phyloP scores from a whole-genome alignment of 1,140 invertebrate species.

The Dendrolimus punctatus region DNA sequence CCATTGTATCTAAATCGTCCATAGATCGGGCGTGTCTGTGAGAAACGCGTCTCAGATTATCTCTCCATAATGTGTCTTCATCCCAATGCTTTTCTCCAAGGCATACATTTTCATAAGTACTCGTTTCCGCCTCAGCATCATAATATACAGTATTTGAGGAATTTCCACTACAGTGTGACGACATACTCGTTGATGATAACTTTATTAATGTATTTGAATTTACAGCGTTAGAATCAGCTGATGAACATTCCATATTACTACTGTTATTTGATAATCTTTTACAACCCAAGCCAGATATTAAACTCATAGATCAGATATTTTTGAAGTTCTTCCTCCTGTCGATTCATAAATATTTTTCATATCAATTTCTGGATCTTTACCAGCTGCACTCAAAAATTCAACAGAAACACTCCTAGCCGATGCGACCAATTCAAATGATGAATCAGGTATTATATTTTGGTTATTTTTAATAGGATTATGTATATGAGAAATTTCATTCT shows the following conservation, averaged over 20 bases:
- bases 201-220: conserved; percentile 32
- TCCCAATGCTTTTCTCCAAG: conserved; percentile 84
- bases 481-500: conserved; percentile 84
- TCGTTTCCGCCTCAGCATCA: conserved; percentile 57
- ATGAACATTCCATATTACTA: conserved; percentile 29
- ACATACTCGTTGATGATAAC: conserved; percentile 57
- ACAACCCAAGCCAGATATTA: conserved; percentile 61
- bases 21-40: conserved; percentile 85
- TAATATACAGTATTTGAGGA: conserved; percentile 65
- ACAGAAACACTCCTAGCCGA: conserved; percentile 78
- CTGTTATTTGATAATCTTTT: conserved; percentile 58
- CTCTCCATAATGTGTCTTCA: conserved; percentile 85
- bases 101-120: conserved; percentile 65
- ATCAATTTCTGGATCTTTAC: conserved; percentile 80
- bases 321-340: conserved; percentile 75
- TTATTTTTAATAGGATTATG: conserved; percentile 81
- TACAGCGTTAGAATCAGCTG: conserved; percentile 25
- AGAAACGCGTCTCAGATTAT: conserved; percentile 83
- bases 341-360: conserved; percentile 85
- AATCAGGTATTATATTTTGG: conserved; percentile 42
- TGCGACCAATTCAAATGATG: conserved; percentile 73
- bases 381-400: conserved; percentile 77
- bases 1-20: conserved; percentile 81
- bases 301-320: conserved; percentile 69
- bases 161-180: conserved; percentile 60